A percentile compares a stretch with the other conserved stretches of the same genome.
Conservation (phyloP, 2,797 vertebrate genomes). For the Sciurus carolinensis region DNA sequence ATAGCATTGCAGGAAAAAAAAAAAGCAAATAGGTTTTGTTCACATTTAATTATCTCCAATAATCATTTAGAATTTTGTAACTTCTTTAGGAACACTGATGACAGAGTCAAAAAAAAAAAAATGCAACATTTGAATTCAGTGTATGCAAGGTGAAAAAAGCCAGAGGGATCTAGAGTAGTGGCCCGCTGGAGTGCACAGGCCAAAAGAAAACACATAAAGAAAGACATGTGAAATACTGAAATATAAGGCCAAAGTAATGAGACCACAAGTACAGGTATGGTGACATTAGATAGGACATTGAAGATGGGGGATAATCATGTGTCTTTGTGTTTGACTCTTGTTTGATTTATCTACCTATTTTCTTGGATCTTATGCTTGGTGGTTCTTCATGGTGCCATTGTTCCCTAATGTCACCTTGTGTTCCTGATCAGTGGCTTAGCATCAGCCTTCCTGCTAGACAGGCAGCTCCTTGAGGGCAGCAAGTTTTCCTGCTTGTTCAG, state of each 20-base stretch:
- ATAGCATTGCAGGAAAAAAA: slow-evolving; percentile 17
- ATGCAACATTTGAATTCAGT: not conserved
- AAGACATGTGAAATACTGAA: not conserved
- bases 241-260: not conserved
- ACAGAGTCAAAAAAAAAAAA: not conserved
- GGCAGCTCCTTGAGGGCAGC: not conserved
- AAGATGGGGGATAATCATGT: not conserved
- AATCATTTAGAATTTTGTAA: slow-evolving; percentile 30
- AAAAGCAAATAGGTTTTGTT: slow-evolving; percentile 39
- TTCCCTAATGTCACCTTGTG: not conserved
- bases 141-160: not conserved
- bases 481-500: not conserved
- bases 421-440: not conserved
- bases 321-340: not conserved
- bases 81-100: not conserved
- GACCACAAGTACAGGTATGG: not conserved
- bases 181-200: not conserved
- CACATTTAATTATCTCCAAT: slow-evolving; percentile 32
- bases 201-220: not conserved
- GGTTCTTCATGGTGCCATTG: slow-evolving; percentile 7
- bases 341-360: not conserved
- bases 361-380: not conserved
- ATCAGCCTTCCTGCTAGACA: slow-evolving; percentile 9
- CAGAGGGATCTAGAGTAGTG: not conserved
- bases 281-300: not conserved